Evolutionary conservation across 2,888 invertebrate genomes (phyloP).

Genomic region (Napeogenes sylphis): DNA sequence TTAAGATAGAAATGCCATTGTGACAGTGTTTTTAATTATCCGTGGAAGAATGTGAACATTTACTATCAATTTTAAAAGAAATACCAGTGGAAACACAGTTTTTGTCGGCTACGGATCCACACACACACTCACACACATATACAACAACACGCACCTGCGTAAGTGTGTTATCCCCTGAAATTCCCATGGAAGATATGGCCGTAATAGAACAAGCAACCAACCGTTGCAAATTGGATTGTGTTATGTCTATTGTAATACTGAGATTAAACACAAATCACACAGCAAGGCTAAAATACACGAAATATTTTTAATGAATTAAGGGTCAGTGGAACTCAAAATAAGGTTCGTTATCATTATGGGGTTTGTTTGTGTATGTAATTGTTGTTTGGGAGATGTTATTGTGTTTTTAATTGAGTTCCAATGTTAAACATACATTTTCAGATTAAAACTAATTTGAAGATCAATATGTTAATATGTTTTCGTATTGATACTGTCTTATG

Average conservation of each 20-base stretch:
- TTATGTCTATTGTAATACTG: neutral
- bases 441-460: neutral
- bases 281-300: constrained; percentile 5
- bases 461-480: neutral
- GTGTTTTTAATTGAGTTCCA: constrained; percentile 5
- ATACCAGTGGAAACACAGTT: too few species aligned
- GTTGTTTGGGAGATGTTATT: constrained; percentile 7
- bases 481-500: too few species aligned
- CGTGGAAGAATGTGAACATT: too few species aligned
- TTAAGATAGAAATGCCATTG: too few species aligned
- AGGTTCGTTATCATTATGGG: constrained; percentile 22
- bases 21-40: too few species aligned
- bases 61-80: too few species aligned
- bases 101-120: too few species aligned
- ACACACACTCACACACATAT: too few species aligned
- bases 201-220: too few species aligned
- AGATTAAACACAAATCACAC: neutral
- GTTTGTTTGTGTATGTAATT: constrained; percentile 13
- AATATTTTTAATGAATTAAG: constrained; percentile 14
- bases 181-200: neutral
- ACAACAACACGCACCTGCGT: too few species aligned
- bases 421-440: neutral
- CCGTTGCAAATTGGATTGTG: neutral
- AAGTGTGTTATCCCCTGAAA: too few species aligned
- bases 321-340: constrained; percentile 21